Evolutionary conservation across 1,140 invertebrate species (phyloP).

Genomic region (Oedothorax gibbosus): DNA sequence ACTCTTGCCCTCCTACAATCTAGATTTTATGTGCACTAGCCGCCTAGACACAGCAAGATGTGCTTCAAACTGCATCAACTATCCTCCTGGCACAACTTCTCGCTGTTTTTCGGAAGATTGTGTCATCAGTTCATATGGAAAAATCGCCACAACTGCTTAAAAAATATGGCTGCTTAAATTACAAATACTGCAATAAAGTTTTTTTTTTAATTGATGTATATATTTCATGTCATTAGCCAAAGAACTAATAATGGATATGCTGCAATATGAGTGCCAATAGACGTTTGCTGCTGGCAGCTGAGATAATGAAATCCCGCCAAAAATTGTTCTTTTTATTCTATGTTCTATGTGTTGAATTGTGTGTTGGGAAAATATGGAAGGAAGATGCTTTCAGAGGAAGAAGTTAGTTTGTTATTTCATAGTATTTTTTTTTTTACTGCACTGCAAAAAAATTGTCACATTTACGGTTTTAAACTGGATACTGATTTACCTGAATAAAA

Average conservation of each 20-base stretch:
- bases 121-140: neutral
- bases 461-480: neutral
- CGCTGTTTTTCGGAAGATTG: neutral
- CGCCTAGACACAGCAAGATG: too few relatives aligned
- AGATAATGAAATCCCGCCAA: constrained; percentile 22
- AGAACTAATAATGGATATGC: neutral
- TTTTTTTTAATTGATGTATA: neutral
- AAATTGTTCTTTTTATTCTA: constrained; percentile 22
- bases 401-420: constrained; percentile 28
- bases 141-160: neutral
- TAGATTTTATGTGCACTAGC: too few relatives aligned
- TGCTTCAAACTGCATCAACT: neutral
- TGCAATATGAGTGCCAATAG: neutral
- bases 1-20: too few relatives aligned
- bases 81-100: neutral
- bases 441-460: neutral
- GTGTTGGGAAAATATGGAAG: constrained; percentile 10
- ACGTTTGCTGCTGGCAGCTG: constrained; percentile 6
- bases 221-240: constrained; percentile 13
- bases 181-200: neutral
- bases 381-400: constrained; percentile 13
- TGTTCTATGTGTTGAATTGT: neutral
- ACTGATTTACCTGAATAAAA: too few relatives aligned
- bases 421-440: neutral
- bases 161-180: neutral